Conservation (phyloP, 2,888 invertebrate genomes). For the Coenonympha arcania region DNA sequence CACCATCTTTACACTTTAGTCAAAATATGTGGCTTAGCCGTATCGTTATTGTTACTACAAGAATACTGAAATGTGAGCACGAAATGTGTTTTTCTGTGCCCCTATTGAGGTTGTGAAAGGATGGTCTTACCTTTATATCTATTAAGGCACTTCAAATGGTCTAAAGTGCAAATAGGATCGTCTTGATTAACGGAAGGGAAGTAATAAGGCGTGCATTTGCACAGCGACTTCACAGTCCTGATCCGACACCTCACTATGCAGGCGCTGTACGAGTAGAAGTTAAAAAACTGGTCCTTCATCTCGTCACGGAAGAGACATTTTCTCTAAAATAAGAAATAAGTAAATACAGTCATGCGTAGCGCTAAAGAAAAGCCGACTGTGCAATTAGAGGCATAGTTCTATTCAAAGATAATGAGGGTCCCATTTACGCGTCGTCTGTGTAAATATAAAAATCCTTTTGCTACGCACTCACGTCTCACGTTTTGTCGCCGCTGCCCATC, state of each 20-base stretch:
- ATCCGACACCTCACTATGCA: conserved; percentile 76
- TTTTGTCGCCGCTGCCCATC: background rate
- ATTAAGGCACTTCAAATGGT: conserved; percentile 59
- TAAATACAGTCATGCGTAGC: conserved; percentile 1
- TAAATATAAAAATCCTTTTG: background rate
- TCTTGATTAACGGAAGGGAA: conserved; percentile 44
- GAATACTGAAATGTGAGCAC: no score
- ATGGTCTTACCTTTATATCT: conserved; percentile 61
- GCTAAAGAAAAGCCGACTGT: background rate
- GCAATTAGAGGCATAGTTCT: conserved; percentile 2
- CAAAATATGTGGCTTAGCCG: no score
- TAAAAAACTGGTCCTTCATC: conserved; percentile 36
- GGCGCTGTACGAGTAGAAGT: conserved; percentile 74
- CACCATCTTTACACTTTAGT: no score
- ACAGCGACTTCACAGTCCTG: conserved; percentile 64
- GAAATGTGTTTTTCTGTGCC: no score
- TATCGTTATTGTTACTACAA: no score
- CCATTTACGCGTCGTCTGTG: background rate
- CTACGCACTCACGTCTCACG: background rate
- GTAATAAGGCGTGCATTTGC: conserved; percentile 76
- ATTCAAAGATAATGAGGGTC: conserved; percentile 6
- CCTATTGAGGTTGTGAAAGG: background rate
- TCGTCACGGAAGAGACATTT: conserved; percentile 74
- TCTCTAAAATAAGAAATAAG: conserved; percentile 48
- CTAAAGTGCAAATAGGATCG: conserved; percentile 43